phyloP scores from a whole-genome alignment of 2,797 vertebrate species.

The Hydrophis major region DNA sequence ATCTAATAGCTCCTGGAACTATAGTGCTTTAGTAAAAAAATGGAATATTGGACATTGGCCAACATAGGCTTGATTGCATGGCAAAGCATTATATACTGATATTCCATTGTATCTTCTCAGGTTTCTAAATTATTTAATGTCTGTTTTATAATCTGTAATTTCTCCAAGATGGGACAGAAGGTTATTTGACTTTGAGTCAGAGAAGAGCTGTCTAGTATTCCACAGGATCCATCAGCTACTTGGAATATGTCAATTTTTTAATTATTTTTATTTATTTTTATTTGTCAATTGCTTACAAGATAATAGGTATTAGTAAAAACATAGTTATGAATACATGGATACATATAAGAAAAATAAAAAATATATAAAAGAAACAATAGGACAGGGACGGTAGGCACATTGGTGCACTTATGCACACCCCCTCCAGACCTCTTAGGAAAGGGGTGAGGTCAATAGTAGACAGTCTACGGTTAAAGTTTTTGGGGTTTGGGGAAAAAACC shows the following conservation, averaged over 20 bases:
- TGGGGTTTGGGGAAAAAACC: too few relatives aligned
- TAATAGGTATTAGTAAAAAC: too few relatives aligned
- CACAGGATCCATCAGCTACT: not conserved
- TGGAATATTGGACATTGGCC: not conserved
- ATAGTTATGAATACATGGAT: too few relatives aligned
- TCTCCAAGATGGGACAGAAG: not conserved
- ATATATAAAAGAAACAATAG: too few relatives aligned
- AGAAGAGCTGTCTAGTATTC: not conserved
- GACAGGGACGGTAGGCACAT: too few relatives aligned
- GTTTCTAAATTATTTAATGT: not conserved
- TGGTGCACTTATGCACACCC: too few relatives aligned
- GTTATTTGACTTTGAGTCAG: not conserved
- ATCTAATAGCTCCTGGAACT: not conserved
- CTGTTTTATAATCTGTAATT: not conserved
- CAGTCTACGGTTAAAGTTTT: too few relatives aligned
- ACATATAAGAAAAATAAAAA: too few relatives aligned
- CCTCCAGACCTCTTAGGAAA: too few relatives aligned
- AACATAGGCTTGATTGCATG: not conserved
- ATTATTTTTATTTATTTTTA: too few relatives aligned
- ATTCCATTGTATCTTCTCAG: not conserved
- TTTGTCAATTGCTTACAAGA: too few relatives aligned
- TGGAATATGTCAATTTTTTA: not conserved
- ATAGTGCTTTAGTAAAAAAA: not conserved
- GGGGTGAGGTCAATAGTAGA: too few relatives aligned
- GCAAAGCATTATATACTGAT: not conserved